Base-by-base conservation (phyloP, 2,888 invertebrate species). In the Plagiodera versicolora region DNA sequence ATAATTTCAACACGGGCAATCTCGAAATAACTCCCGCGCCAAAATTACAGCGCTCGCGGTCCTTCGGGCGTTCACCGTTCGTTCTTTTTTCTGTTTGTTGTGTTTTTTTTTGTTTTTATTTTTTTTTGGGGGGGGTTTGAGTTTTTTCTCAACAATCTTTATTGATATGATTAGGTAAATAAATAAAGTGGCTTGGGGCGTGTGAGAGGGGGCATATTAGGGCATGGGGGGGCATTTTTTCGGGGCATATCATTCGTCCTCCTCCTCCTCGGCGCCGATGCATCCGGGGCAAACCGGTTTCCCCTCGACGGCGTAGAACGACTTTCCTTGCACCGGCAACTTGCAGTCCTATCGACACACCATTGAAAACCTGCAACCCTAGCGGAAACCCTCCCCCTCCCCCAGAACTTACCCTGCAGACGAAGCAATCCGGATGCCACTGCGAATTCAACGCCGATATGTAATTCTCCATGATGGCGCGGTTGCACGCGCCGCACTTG, bases 361-460 rank as follows among this genome's bases (percentile, higher is more conserved):
- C n/a, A n/a, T n/a, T n/a, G n/a, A n/a, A n/a, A n/a, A n/a, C 6
- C 4, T 11, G 9, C 45, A 45, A 2, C 8, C 11, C 10, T 16
- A 44, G 19, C 10, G 28, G 2, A 11, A 30, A 30, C 10, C 10
- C 32, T 9, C 11, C 3, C 6, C 18, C 30, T 8, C 17, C 19
- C 9, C n/a, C 16, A 30, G 69, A 71, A 83, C 93, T 86, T 87
- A 98, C 98, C 91, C 95, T 90, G 87, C 98, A 98, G 69, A 97
- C 95, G 84, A 98, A 98, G 83, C 98, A 98, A 78, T 97, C 94
- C 9, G 98, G 91, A 82, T 98, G 98, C 98, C 98, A 98, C 81
- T 98, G 97, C 68, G 93, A 91, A 82, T 95, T 95, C 70, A 98
- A 86, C 54, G 98, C 98, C 28, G 97, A 96, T 80, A 98, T 97